Evolutionary conservation across 2,797 vertebrate species (phyloP).

Genomic region (Octomys mimax): DNA sequence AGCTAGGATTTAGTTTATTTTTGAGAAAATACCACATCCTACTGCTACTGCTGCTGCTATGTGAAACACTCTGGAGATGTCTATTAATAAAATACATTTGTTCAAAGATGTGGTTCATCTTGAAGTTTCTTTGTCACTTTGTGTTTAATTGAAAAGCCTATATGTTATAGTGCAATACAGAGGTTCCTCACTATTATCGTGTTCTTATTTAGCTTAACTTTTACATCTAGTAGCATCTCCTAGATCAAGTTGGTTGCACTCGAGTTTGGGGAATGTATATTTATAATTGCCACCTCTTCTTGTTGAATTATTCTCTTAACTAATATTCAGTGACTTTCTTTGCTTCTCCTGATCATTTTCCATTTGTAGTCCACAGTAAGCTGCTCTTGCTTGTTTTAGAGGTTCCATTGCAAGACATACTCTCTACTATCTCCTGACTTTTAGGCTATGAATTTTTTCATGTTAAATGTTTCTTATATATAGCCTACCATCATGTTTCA

Average conservation of each 20-base stretch:
- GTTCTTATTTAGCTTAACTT: neutral
- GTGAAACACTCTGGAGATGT: neutral
- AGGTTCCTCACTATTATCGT: neutral
- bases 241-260: neutral
- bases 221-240: neutral
- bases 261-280: neutral
- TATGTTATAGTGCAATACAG: neutral
- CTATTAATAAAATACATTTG: neutral
- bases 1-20: neutral
- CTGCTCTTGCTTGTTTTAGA: neutral
- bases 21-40: neutral
- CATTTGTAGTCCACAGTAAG: neutral
- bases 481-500: neutral
- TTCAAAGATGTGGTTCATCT: neutral
- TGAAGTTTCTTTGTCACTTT: neutral
- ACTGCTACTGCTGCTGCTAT: neutral
- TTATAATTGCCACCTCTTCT: neutral
- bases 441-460: no score
- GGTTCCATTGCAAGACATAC: neutral
- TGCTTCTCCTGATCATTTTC: neutral
- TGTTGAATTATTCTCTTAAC: neutral
- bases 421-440: no score
- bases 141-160: neutral
- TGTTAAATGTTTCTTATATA: neutral
- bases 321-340: neutral